Conservation (phyloP, 1,140 invertebrate species). For the Drosophila subpulchrella region DNA sequence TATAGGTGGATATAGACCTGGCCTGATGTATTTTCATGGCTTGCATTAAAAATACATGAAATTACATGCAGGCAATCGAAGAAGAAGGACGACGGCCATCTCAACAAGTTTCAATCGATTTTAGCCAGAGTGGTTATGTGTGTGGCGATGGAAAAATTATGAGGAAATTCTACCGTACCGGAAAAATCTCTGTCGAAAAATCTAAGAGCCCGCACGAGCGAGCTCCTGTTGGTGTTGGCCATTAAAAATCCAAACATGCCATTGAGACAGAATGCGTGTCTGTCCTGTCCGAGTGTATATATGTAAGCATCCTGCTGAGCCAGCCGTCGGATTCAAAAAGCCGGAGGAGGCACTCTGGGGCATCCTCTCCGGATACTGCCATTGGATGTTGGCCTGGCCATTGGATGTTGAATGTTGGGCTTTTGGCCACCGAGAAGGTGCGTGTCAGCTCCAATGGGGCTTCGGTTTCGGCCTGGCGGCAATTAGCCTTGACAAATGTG, state of each 20-base stretch:
- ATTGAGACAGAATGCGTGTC: slow-evolving; percentile 52
- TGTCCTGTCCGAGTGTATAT: slow-evolving; percentile 14
- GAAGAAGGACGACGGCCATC: slow-evolving; percentile 33
- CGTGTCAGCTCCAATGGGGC: slow-evolving; percentile 69
- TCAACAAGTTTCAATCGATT: slow-evolving; percentile 60
- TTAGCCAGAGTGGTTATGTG: slow-evolving; percentile 6
- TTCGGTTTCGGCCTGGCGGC: slow-evolving; percentile 56
- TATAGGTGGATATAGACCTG: slow-evolving; percentile 6
- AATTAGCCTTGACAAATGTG: slow-evolving; percentile 76
- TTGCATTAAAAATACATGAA: slow-evolving; percentile 72
- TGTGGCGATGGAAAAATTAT: slow-evolving; percentile 48
- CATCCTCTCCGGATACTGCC: slow-evolving; percentile 23
- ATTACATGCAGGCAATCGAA: slow-evolving; percentile 58
- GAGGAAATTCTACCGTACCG: slow-evolving; percentile 20
- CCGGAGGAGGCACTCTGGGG: slow-evolving; percentile 36
- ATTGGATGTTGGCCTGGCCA: slow-evolving; percentile 13
- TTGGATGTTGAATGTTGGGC: slow-evolving; percentile 5
- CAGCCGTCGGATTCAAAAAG: slow-evolving; percentile 28
- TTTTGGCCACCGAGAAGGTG: slow-evolving; percentile 38
- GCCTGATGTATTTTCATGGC: slow-evolving; percentile 61
- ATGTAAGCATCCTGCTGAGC: slow-evolving; percentile 53
- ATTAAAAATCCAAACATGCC: slow-evolving; percentile 68
- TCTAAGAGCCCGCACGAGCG: slow-evolving; percentile 3
- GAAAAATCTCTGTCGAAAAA: slow-evolving; percentile 48
- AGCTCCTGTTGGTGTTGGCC: slow-evolving; percentile 40